Evolutionary conservation across 2,888 invertebrate genomes (phyloP), one percentile per base, ranked within the genome.

Genomic region (Furcula furcula): DNA sequence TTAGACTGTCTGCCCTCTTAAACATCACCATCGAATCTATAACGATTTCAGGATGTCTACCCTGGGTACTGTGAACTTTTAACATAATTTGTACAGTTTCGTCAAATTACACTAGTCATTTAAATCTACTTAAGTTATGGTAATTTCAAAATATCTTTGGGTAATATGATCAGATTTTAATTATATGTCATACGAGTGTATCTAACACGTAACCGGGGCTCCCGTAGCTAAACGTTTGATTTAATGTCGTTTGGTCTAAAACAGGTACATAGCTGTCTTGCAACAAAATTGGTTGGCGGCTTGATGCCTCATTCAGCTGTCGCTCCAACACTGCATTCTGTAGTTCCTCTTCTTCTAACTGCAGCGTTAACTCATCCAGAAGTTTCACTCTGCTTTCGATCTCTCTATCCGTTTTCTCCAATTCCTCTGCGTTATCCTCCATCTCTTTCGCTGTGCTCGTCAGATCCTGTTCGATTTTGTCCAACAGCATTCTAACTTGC

Each of bases 391-490:
- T 82, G 32, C 75, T 79, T 55, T 90, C 89, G 18, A 92, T 68
- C 49, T 91, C 90, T 40, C 78, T 81, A 40, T 91, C 90, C 11
- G 90, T 81, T 52, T 74, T 77, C 31, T 83, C 73, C 36, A 92
- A 54, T 49, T 90, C 91, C 1, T 71, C 62, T 10, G 89, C 88
- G 27, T 90, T 89, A 11, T 78, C 76, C 46, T 90, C 82, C 73
- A 92, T 91, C 55, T 91, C 91, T 51, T 81, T 79, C 31, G 84
- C 76, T 4, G 90, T 89, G 20, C 62, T 68, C 1, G 86, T 76
- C 53, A 92, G 56, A 26, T 90, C 89, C 27, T 85, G 80, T 40
- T 91, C 91, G 27, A 91, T 86, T 55, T 86, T 89, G 33, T 87
- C 82, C 3, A 90, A 66, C 0, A 90, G 69, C 67, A 83, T 84